These are phyloP conservation scores for Tylochromis polylepis DNA, from an alignment of 2,113 vertebrate species.

Conservation along the genomic window DNA sequence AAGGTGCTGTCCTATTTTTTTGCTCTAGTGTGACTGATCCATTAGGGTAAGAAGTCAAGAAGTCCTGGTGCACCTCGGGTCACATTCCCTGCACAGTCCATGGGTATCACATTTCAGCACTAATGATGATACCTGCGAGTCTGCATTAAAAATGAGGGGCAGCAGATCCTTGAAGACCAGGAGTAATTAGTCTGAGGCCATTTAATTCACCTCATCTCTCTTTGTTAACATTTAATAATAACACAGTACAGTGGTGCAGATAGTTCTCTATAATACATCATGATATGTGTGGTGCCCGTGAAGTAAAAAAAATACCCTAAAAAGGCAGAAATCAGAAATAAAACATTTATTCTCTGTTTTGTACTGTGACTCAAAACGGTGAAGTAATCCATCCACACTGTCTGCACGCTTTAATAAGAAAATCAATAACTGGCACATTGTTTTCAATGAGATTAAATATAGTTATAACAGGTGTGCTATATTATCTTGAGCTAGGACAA, in stretches of 20 bases:
- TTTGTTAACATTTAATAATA: background rate
- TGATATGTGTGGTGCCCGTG: background rate
- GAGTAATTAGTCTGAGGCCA: background rate
- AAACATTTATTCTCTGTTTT: background rate
- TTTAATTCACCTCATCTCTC: background rate
- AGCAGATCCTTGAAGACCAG: background rate
- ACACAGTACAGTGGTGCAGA: background rate
- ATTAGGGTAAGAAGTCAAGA: background rate
- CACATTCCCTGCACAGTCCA: background rate
- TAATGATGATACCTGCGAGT: background rate
- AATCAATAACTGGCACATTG: background rate
- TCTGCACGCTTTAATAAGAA: background rate
- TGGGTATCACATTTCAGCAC: background rate
- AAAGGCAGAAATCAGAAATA: background rate
- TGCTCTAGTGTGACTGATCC: background rate
- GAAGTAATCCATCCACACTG: rapidly evolving
- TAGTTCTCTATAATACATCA: background rate
- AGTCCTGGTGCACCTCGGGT: background rate
- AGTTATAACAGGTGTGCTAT: background rate
- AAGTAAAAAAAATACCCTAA: background rate
- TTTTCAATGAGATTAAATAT: background rate
- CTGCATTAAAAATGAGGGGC: background rate
- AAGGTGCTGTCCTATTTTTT: background rate
- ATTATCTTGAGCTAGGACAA: background rate
- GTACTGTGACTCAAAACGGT: background rate